Evolutionary conservation across 2,888 invertebrate species (phyloP).

Genomic region (Hipparchia semele): DNA sequence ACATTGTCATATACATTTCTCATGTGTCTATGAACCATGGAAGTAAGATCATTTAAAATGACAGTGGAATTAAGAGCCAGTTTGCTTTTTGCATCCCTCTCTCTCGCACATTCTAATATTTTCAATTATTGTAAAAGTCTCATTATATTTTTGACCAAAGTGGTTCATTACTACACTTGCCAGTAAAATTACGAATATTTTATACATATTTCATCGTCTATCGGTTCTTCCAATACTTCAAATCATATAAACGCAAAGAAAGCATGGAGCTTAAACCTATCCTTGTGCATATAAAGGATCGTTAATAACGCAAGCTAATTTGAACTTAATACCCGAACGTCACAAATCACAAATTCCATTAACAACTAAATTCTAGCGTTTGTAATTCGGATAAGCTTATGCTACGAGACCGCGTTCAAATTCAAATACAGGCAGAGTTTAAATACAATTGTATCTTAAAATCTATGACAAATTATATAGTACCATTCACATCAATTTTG

Average conservation of each 20-base stretch:
- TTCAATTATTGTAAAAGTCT: too few species aligned
- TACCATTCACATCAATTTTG: too few species aligned
- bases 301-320: constrained; percentile 12
- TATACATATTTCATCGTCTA: neutral
- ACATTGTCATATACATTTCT: too few species aligned
- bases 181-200: too few species aligned
- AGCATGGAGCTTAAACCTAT: neutral
- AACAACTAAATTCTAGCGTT: constrained; percentile 31
- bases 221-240: neutral
- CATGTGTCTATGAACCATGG: too few species aligned
- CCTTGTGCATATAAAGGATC: constrained; percentile 12
- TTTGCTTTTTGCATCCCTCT: too few species aligned
- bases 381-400: constrained; percentile 35
- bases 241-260: neutral
- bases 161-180: too few species aligned
- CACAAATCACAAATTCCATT: constrained; percentile 28
- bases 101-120: too few species aligned
- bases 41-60: neutral
- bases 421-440: neutral
- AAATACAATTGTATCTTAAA: too few species aligned
- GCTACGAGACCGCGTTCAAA: constrained; percentile 17
- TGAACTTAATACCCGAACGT: constrained; percentile 17
- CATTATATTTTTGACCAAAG: too few species aligned
- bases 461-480: too few species aligned
- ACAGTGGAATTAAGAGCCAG: too few species aligned